These are phyloP conservation scores for Nephrocerus scutellatus DNA, from an alignment of 2,888 invertebrate species.

Conservation along the genomic window DNA sequence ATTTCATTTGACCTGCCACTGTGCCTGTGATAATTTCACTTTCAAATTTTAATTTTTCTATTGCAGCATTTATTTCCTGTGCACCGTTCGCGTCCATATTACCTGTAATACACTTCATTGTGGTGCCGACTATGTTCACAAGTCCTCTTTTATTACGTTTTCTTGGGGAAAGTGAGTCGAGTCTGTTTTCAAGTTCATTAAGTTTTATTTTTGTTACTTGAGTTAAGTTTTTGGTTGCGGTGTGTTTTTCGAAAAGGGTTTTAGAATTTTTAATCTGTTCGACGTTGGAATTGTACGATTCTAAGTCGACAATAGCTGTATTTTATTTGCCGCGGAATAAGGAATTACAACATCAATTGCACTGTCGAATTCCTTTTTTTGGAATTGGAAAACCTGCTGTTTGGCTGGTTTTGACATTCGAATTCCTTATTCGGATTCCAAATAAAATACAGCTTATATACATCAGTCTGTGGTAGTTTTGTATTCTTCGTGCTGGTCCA, in stretches of 20 bases:
- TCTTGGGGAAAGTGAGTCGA: constrained; percentile 3
- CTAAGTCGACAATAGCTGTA: constrained; percentile 3
- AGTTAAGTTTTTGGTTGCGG: neutral
- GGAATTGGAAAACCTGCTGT: no score
- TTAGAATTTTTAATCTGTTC: constrained; percentile 2
- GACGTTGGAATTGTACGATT: constrained; percentile 3
- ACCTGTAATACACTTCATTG: constrained; percentile 1
- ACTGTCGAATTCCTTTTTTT: no score
- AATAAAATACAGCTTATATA: no score
- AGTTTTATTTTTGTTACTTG: neutral
- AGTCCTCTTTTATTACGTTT: constrained; percentile 9
- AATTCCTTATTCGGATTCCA: no score
- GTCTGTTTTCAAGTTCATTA: neutral
- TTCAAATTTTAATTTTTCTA: neutral
- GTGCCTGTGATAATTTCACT: neutral
- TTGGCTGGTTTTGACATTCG: no score
- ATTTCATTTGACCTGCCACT: no score
- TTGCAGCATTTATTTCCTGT: neutral
- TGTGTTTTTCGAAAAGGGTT: neutral
- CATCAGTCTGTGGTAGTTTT: constrained; percentile 2
- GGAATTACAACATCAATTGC: no score
- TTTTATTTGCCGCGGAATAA: no score
- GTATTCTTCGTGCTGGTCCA: constrained; percentile 1
- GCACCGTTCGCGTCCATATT: neutral
- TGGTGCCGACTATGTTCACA: constrained; percentile 4